Evolutionary conservation across 2,888 invertebrate genomes (phyloP), one percentile per base, ranked within the genome.

Genomic region (Hirtodrosophila duncani): DNA sequence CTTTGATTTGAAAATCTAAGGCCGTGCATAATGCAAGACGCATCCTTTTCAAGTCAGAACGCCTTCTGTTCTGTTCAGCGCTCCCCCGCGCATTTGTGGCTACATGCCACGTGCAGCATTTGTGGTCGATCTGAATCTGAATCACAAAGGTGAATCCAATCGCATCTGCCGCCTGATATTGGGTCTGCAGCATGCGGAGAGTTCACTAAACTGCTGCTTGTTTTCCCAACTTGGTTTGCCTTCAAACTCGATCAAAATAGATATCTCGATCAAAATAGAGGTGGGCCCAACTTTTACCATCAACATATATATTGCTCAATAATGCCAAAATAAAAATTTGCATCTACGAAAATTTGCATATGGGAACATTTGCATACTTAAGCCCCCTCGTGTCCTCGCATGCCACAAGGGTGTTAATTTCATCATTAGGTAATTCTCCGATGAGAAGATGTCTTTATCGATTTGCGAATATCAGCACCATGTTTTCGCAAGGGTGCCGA

Each of bases 61-160:
- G 64, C 65, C 61, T 62, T n/a, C n/a, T n/a, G n/a, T n/a, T n/a
- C n/a, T n/a, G n/a, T n/a, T n/a, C n/a, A n/a, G n/a, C n/a, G n/a
- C n/a, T n/a, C n/a, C n/a, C 78, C 72, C 68, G 58, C 71, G 58
- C 64, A 52, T 60, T 60, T 78, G 59, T 46, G 70, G 56, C 67
- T 80, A 80, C 63, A 80, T 72, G 69, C 21, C 62, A 24, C 43
- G 48, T 55, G n/a, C n/a, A n/a, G n/a, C n/a, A n/a, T n/a, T n/a
- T n/a, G n/a, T n/a, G n/a, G n/a, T n/a, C n/a, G n/a, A n/a, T n/a
- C n/a, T n/a, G n/a, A n/a, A n/a, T n/a, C n/a, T n/a, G n/a, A n/a
- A n/a, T n/a, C n/a, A n/a, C n/a, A n/a, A n/a, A n/a, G n/a, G 27
- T 41, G 62, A 52, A 38, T 44, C 39, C 29, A 41, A 62, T 41